Evolutionary conservation across 2,888 invertebrate genomes (phyloP).

Genomic region (Achlya flavicornis): DNA sequence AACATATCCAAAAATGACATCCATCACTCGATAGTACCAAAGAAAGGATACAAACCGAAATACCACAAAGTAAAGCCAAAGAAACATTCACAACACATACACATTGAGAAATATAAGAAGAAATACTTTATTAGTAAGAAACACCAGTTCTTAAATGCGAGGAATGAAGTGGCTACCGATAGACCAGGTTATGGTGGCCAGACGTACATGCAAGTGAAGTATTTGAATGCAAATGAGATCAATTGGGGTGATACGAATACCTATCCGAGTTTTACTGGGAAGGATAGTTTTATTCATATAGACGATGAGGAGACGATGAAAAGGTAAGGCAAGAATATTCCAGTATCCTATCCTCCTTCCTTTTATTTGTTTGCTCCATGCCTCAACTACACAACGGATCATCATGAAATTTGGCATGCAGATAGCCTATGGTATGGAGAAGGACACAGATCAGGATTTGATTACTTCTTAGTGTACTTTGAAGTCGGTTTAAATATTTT

Average conservation of each 20-base stretch:
- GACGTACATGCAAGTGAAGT: conserved; percentile 81
- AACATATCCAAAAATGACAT: conserved; percentile 61
- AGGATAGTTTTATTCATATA: conserved; percentile 93
- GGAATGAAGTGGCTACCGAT: conserved; percentile 53
- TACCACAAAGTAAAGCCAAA: conserved; percentile 60
- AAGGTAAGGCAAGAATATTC: conserved; percentile 77
- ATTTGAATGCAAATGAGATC: conserved; percentile 66
- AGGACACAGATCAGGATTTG: no score
- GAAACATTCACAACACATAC: conserved; percentile 54
- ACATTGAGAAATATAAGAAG: conserved; percentile 59
- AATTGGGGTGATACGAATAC: conserved; percentile 75
- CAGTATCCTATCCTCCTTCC: no score
- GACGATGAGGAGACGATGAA: conserved; percentile 94
- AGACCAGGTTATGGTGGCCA: conserved; percentile 65
- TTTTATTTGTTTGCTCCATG: no score
- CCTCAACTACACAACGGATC: no score
- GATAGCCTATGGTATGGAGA: no score
- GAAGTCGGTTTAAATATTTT: no score
- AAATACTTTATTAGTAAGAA: conserved; percentile 64
- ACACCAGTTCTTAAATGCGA: conserved; percentile 37
- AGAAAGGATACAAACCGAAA: conserved; percentile 71
- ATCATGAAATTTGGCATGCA: no score
- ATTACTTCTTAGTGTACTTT: no score
- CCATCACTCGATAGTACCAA: conserved; percentile 69
- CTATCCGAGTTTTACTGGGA: conserved; percentile 91